These are phyloP conservation scores for Copsychus sechellarum DNA, from an alignment of 2,113 vertebrate species.

Conservation along the genomic window DNA sequence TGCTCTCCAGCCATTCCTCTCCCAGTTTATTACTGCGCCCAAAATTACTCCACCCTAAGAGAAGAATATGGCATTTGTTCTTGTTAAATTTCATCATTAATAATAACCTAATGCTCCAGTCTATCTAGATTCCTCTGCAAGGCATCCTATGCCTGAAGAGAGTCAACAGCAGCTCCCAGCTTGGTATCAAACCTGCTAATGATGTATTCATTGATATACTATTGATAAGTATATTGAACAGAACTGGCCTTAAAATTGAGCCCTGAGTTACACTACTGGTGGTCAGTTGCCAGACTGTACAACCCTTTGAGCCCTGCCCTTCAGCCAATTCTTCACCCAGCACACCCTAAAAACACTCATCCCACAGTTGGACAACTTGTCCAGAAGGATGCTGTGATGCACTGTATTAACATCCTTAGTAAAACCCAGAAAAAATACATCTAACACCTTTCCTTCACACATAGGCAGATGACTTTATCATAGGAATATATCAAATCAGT, in stretches of 20 bases:
- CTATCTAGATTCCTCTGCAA: neutral
- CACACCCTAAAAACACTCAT: neutral
- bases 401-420: neutral
- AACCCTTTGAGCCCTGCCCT: neutral
- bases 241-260: neutral
- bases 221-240: neutral
- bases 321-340: neutral
- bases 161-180: neutral
- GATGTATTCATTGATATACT: neutral
- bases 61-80: neutral
- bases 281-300: neutral
- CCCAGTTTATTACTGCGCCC: neutral
- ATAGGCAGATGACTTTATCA: neutral
- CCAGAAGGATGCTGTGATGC: neutral
- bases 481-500: neutral
- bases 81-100: neutral
- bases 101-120: neutral
- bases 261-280: too few species aligned
- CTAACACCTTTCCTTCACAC: neutral
- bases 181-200: neutral
- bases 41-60: neutral
- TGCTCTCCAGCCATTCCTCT: neutral
- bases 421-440: neutral
- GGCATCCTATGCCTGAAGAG: neutral
- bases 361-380: fast-evolving